Evolutionary conservation across 2,888 invertebrate species (phyloP).

Genomic region (Ectropis crepuscularia): DNA sequence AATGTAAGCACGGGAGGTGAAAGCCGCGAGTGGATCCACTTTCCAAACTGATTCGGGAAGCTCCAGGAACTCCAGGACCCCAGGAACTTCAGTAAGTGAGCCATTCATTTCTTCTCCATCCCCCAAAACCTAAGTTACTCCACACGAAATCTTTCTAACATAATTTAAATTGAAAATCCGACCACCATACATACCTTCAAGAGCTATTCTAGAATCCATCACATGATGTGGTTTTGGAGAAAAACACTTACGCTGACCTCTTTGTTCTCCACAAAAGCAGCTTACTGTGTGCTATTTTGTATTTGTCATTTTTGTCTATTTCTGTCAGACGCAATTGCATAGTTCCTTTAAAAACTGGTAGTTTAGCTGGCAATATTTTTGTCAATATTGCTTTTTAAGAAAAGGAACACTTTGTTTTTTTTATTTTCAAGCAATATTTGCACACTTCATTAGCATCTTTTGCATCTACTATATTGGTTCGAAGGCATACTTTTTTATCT

Average conservation of each 20-base stretch:
- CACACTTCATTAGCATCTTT: conserved; percentile 17
- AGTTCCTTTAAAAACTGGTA: conserved; percentile 6
- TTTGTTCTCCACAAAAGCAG: conserved; percentile 23
- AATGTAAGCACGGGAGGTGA: too few relatives aligned
- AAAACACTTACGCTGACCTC: conserved; percentile 29
- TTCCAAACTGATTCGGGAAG: too few relatives aligned
- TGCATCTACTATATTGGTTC: conserved; percentile 24
- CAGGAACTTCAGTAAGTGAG: too few relatives aligned
- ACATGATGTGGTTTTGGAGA: conserved; percentile 11
- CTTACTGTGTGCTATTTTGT: conserved; percentile 19
- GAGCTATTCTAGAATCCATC: neutral
- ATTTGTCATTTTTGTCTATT: neutral
- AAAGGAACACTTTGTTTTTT: conserved; percentile 20
- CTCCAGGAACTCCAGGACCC: too few relatives aligned
- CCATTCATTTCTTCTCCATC: too few relatives aligned
- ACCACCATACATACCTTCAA: neutral
- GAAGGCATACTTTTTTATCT: too few relatives aligned
- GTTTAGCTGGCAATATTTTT: conserved; percentile 18
- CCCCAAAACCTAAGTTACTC: too few relatives aligned
- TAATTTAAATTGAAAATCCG: too few relatives aligned
- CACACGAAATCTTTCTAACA: too few relatives aligned
- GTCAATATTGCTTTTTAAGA: conserved; percentile 15
- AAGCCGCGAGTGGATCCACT: too few relatives aligned
- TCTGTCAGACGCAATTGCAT: conserved; percentile 8
- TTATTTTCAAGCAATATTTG: conserved; percentile 18